Evolutionary conservation across 2,888 invertebrate species (phyloP).

Genomic region (Meiosimyza platycephala): DNA sequence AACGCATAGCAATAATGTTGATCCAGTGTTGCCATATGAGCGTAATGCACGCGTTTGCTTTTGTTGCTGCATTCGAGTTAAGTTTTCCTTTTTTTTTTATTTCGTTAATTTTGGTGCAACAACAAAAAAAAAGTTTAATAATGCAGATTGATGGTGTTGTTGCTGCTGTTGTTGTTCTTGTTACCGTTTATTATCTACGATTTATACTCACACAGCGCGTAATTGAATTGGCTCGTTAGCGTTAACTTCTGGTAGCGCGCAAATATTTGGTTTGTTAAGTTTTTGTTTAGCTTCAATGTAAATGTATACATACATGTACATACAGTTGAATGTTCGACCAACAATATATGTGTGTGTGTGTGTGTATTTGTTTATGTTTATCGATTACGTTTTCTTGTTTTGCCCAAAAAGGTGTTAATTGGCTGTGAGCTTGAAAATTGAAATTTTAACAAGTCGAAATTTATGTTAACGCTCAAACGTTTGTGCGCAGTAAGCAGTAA

Average conservation of each 20-base stretch:
- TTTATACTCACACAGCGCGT: constrained; percentile 25
- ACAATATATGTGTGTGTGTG: background rate
- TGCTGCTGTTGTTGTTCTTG: constrained; percentile 6
- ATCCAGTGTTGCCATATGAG: background rate
- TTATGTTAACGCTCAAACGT: constrained; percentile 8
- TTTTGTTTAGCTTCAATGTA: constrained; percentile 5
- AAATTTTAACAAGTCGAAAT: constrained; percentile 27
- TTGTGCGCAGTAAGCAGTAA: too few species aligned
- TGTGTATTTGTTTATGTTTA: background rate
- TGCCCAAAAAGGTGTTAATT: constrained; percentile 36
- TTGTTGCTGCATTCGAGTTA: constrained; percentile 13
- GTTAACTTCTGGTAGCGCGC: constrained; percentile 25
- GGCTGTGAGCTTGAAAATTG: constrained; percentile 27
- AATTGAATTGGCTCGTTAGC: constrained; percentile 45
- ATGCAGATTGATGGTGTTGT: background rate
- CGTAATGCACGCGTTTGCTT: background rate
- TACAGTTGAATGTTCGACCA: background rate
- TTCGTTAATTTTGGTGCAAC: background rate
- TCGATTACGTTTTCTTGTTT: constrained; percentile 2
- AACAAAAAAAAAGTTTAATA: constrained; percentile 1
- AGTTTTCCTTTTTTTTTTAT: background rate
- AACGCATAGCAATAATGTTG: background rate
- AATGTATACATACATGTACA: too few species aligned
- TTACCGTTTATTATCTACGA: constrained; percentile 15
- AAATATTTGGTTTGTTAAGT: constrained; percentile 31